These are phyloP conservation scores for Venustoraphidia nigricollis DNA, from an alignment of 2,888 invertebrate genomes.

Conservation along the genomic window DNA sequence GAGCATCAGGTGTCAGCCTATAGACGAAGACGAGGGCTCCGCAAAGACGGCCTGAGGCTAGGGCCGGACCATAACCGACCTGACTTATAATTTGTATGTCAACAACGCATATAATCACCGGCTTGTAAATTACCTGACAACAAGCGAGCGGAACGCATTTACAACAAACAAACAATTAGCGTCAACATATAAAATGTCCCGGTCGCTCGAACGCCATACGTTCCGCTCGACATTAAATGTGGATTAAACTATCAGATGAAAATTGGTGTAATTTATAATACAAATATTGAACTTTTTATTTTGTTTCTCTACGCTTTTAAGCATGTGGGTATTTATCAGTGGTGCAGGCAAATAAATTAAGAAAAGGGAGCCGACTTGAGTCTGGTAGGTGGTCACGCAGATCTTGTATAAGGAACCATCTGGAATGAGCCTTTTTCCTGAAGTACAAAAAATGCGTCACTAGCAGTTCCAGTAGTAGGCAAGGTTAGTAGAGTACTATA, in stretches of 20 bases:
- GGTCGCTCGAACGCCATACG: not conserved
- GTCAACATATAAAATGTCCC: not conserved
- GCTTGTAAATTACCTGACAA: not conserved
- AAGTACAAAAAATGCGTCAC: too few relatives aligned
- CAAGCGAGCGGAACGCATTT: too few relatives aligned
- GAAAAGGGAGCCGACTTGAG: too few relatives aligned
- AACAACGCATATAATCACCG: conserved; percentile 29
- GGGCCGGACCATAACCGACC: conserved; percentile 1
- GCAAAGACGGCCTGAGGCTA: not conserved
- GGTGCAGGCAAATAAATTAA: not conserved
- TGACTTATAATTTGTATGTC: conserved; percentile 29
- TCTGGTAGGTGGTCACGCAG: too few relatives aligned
- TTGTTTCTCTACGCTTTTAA: not conserved
- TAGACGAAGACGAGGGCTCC: too few relatives aligned
- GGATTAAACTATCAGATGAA: not conserved
- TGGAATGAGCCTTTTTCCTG: too few relatives aligned
- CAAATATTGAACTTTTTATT: conserved; percentile 4
- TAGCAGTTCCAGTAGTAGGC: too few relatives aligned
- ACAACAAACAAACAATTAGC: too few relatives aligned
- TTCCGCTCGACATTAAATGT: not conserved
- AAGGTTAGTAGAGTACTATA: too few relatives aligned
- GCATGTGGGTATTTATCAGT: not conserved
- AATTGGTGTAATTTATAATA: conserved; percentile 5
- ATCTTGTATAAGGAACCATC: too few relatives aligned
- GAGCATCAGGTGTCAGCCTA: not conserved